Percentiles rank a stretch among this genome's conserved stretches.
phyloP scores from a whole-genome alignment of 2,888 invertebrate species.

The Chromoteleia sp. region DNA sequence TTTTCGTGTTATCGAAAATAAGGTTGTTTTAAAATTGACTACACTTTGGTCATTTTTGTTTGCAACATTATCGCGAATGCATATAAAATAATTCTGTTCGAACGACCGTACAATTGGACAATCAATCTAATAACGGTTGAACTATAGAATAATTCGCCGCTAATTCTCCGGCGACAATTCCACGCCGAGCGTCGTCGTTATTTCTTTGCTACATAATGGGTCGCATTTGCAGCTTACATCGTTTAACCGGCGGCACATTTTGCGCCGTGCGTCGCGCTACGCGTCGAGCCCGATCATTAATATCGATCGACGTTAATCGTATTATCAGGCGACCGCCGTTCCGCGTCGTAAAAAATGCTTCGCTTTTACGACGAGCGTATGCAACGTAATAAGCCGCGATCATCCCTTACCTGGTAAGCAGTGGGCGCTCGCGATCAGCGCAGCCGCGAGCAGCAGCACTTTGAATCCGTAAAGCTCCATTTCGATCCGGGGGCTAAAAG shows the following conservation, averaged over 20 bases:
- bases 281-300: conserved; percentile 29
- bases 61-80: too few relatives aligned
- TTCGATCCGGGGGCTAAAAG: conserved; percentile 56
- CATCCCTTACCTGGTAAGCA: conserved; percentile 78
- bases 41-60: too few relatives aligned
- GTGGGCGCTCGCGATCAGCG: conserved; percentile 76
- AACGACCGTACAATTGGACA: too few relatives aligned
- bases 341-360: conserved; percentile 29
- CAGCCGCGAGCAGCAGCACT: conserved; percentile 74
- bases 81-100: too few relatives aligned
- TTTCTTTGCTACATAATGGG: conserved; percentile 12
- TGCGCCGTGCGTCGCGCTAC: not conserved
- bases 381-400: conserved; percentile 39
- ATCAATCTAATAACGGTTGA: too few relatives aligned
- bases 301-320: conserved; percentile 49
- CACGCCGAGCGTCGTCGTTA: too few relatives aligned
- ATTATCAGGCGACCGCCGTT: conserved; percentile 19
- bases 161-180: too few relatives aligned
- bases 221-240: conserved; percentile 15
- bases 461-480: conserved; percentile 73
- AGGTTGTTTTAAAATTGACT: too few relatives aligned
- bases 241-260: conserved; percentile 24
- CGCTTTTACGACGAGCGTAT: conserved; percentile 26
- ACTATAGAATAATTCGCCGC: too few relatives aligned
- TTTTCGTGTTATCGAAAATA: too few relatives aligned